These are phyloP conservation scores for Drosophila nigrodunni DNA, from an alignment of 1,140 invertebrate genomes.

Conservation along the genomic window DNA sequence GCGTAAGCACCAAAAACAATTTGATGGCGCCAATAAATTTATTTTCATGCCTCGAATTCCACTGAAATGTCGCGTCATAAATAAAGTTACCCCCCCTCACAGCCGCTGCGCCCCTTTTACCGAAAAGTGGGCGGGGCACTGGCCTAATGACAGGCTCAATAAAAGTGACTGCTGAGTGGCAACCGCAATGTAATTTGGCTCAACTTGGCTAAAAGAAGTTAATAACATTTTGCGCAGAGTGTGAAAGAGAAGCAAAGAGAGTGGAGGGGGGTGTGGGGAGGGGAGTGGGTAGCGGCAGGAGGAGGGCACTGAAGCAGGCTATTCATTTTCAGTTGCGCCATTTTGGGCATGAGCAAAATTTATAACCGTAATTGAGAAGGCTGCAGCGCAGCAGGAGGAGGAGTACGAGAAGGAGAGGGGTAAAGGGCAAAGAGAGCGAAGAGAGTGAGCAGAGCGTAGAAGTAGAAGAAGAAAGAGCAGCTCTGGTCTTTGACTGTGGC, in stretches of 20 bases:
- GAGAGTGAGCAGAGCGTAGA: background rate
- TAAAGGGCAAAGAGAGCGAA: too few relatives aligned
- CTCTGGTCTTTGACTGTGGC: slow-evolving; percentile 7
- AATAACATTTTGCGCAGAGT: slow-evolving; percentile 67
- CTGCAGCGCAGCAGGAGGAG: slow-evolving; percentile 27
- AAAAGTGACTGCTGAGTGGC: slow-evolving; percentile 61
- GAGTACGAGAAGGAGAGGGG: background rate
- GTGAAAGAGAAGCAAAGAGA: background rate
- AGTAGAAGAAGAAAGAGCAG: too few relatives aligned
- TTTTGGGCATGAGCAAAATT: slow-evolving; percentile 56
- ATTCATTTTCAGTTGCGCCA: slow-evolving; percentile 36
- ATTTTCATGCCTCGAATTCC: slow-evolving; percentile 20
- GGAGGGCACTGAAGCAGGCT: slow-evolving; percentile 8
- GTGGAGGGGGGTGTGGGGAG: background rate
- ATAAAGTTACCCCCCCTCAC: slow-evolving; percentile 40
- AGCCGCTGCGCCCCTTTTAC: background rate
- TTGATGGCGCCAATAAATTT: slow-evolving; percentile 37
- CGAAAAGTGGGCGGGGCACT: slow-evolving; percentile 4
- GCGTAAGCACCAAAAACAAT: slow-evolving; percentile 30
- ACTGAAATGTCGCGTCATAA: slow-evolving; percentile 75
- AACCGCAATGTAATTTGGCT: slow-evolving; percentile 78
- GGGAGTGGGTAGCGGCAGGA: background rate
- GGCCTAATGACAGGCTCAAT: slow-evolving; percentile 40
- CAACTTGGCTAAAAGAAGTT: slow-evolving; percentile 73
- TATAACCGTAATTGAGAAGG: slow-evolving; percentile 74